Base-by-base conservation (phyloP, 2,113 vertebrate species). In the Podilymbus podiceps region DNA sequence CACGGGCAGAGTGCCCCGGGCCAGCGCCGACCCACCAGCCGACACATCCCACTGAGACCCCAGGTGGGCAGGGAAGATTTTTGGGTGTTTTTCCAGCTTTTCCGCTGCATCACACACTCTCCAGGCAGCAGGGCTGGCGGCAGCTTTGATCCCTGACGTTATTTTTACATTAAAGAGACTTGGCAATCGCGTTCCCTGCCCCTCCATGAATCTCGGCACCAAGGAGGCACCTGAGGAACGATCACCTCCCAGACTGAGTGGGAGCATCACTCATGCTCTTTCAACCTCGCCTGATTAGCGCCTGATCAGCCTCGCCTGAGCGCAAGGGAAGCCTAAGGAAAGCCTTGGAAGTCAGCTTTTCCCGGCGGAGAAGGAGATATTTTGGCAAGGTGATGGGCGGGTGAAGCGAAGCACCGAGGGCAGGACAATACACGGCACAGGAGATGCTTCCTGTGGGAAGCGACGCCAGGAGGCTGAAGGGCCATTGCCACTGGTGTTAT, bases 131-230 rank as follows among this genome's bases (percentile, higher is more conserved):
- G 63, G 25, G 56, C 83, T 89, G 92, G 59, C 2, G 0, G 77
- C 63, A 27, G 95, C 93, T 96, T 96, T 95, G 82, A 96, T 96
- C 88, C 76, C 50, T 0, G 0, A 24, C 5, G 2, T 74, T 91
- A 69, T 71, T 94, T 90, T 63, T 16, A 93, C 95, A 77, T 95
- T 62, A 96, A 95, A 97, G 82, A 96, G 96, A 93, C 68, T 94
- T 11, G 31, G 85, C 88, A 73, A 83, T 59, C 2, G 1, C 0
- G 0, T 50, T 79, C 79, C 78, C 63, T 88, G 89, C 67, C 81
- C 85, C 71, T 81, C 71, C 3, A 0, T 22, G 46, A 40, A 28
- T 60, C 66, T 56, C 58, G 38, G 94, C 87, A 23, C 52, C 47
- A 1, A 56, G 92, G 78, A 88, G 53, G 74, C 92, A 79, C 67